Base-by-base conservation (phyloP, 2,113 vertebrate species). In the Pheucticus melanocephalus region DNA sequence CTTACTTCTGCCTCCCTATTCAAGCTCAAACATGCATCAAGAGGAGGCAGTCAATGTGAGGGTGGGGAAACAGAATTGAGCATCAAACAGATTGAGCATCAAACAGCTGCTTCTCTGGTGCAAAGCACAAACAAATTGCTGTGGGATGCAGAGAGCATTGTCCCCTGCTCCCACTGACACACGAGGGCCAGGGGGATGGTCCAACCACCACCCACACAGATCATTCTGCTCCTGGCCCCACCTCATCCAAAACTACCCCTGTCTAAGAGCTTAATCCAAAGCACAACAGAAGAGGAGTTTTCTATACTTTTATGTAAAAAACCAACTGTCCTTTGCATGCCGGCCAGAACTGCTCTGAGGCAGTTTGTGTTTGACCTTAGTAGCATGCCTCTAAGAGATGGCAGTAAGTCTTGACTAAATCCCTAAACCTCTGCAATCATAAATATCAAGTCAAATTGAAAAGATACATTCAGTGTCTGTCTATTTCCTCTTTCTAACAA, bases 121-220 rank as follows among this genome's bases (percentile, higher is more conserved):
- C 22, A 37, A 6, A 17, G 44, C 47, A 69, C 42, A 63, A 82
- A 65, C 22, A 69, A 53, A 51, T 23, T 31, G 42, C 68, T 60
- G 8, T 70, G 64, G 1, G 3, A 8, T 28, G 31, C 50, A n/a
- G 37, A 33, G 35, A 45, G 31, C 30, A 5, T 37, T 64, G 54
- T 65, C 7, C 63, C 10, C 15, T 44, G 50, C 21, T 95, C 42
- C 59, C 72, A 33, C 45, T 57, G 37, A 48, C 54, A 22, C 44
- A 16, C 0, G 0, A 13, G 23, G 45, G 39, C 17, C 6, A 44
- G 8, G 13, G 17, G 12, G 2, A 50, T 6, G 4, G 39, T 53
- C 45, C 47, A 84, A 5, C 9, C 9, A 14, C 14, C 60, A 45
- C 22, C 37, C 53, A 24, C 33, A 7, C 4, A 56, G 17, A 30